Base-by-base conservation (phyloP, 2,888 invertebrate genomes). In the Sipunculus nudus region DNA sequence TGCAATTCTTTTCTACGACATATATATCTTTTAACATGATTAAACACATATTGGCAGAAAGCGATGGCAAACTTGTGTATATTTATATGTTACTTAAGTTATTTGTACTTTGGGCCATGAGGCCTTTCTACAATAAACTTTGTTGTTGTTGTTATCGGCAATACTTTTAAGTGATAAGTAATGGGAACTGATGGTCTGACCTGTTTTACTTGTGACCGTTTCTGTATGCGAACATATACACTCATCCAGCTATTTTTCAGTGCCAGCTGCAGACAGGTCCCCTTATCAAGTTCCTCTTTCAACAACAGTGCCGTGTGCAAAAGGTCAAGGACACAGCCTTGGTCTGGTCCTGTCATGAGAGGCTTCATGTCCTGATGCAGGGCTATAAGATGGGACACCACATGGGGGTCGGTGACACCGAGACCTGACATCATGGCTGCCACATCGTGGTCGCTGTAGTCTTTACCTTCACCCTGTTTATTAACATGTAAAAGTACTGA, bases 231-330 rank as follows among this genome's bases (percentile, higher is more conserved):
- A 3, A 88, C 87, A 74, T 91, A 92, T 16, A 91, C 88, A 75
- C 91, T 90, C 0, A 87, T 81, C 67, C 89, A 88, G 59, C 88
- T 87, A 50, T 86, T 86, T 2, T 82, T 70, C 60, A 91, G 83
- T 0, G 91, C 88, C n/a, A 84, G 82, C 13, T 78, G 73, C n/a
- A 85, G 77, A 0, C 86, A 78, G 52, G 88, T 86, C 0, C 90
- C 91, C 49, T 89, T 85, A 2, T 87, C 82, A 40, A 89, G 77
- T 80, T 90, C 89, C 78, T 91, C 90, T 52, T 86, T 86, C 40
- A 88, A 86, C 59, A 91, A 80, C 70, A 88, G 88, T 0, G 89
- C 87, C 0, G 88, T 87, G 78, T 89, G 89, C 16, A 91, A 81
- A 35, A 92, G 83, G 73, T 90, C 88, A 25, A 88, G 87, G 41